Conservation (phyloP, 2,113 vertebrate genomes). For the Hippopotamus amphibius region DNA sequence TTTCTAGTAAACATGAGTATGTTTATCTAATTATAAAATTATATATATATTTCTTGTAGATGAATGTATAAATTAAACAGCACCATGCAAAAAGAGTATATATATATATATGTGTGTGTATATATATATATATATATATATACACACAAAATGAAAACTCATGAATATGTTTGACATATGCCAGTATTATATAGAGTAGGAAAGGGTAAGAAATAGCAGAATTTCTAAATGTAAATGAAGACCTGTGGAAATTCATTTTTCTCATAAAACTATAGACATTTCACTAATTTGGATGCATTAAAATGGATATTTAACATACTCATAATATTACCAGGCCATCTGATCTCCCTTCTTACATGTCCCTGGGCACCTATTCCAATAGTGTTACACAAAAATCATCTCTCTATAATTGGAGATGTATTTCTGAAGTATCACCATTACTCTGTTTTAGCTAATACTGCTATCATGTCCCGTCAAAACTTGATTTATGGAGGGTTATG, state of each 20-base stretch:
- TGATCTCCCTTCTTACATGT: constrained; percentile 5
- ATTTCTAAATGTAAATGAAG: constrained; percentile 18
- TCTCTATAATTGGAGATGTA: not conserved
- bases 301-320: constrained; percentile 43
- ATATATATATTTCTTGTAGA: not conserved
- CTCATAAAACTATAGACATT: not conserved
- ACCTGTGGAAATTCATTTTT: constrained; percentile 42
- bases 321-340: constrained; percentile 4
- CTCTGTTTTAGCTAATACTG: not conserved
- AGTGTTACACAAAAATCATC: constrained; percentile 28
- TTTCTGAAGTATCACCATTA: constrained; percentile 33
- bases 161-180: not conserved
- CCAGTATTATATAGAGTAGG: not conserved
- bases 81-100: not conserved
- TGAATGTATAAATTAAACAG: not conserved
- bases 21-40: not conserved
- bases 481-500: constrained; percentile 41
- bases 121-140: not conserved
- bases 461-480: not conserved
- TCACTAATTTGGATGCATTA: not conserved
- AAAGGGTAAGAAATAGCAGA: not conserved
- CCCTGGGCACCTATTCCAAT: not conserved
- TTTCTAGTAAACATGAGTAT: not conserved
- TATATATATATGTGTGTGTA: too few relatives aligned
- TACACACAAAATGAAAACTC: not conserved